Base-by-base conservation (phyloP, 2,113 vertebrate species). In the Balaenoptera acutorostrata region DNA sequence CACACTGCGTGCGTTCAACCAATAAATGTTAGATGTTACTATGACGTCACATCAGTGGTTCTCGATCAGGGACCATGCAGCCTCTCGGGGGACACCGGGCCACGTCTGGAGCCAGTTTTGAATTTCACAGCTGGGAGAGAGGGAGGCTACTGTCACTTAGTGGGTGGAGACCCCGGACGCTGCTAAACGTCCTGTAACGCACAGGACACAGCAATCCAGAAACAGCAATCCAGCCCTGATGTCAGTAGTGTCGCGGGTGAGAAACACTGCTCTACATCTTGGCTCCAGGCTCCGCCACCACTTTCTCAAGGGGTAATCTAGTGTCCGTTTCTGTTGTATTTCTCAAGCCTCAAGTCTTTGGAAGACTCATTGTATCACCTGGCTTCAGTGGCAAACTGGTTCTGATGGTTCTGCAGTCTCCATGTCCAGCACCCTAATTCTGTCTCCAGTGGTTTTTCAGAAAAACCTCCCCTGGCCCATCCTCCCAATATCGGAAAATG, bases 301-400 rank as follows among this genome's bases (percentile, higher is more conserved):
- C 39, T 33, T 61, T 77, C 91, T 77, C 74, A 57, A 46, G 31
- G 17, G 39, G 3, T 52, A 17, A 44, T 9, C 59, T n/a, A 18
- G 52, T n/a, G 52, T 31, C 57, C 4, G 0, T 36, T 72, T 90
- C 74, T 78, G n/a, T 25, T 39, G 77, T 27, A 52, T 75, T 81
- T 12, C 83, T 80, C n/a, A 46, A 25, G 59, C 31, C 59, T 61
- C 11, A 7, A 31, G 21, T 77, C 82, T 64, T 85, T 46, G 23
- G 71, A 86, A 72, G 27, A 13, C 49, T 94, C 29, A 18, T 93
- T 90, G 95, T 72, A 69, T 88, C 59, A 57, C 59, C 41, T 93
- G 86, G 78, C 92, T 93, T 95, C 89, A 86, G n/a, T 94, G 91
- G 83, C 23, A 59, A 36, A 94, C 15, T 77, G 55, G 87, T 93